Base-by-base conservation (phyloP, 2,113 vertebrate species). In the Aspiorhynchus laticeps region DNA sequence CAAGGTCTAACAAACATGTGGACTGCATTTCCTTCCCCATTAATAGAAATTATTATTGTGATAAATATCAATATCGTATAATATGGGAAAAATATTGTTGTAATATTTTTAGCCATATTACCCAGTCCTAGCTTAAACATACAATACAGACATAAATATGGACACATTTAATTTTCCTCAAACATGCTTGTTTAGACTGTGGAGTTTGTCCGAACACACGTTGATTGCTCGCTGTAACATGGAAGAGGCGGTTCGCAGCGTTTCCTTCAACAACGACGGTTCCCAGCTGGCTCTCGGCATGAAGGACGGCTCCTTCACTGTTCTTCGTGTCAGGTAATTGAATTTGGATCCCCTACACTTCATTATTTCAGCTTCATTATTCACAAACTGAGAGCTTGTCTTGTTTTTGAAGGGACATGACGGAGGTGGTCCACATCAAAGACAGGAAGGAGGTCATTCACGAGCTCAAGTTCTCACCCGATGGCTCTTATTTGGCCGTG, bases 271-370 rank as follows among this genome's bases (percentile, higher is more conserved):
- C 87, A 96, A 96, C 0, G 98, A 99, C 0, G 98, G 98, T 2
- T 96, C 98, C 46, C 98, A 99, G 92, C 91, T 99, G 0, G 98
- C 97, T 2, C 93, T 99, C 24, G 98, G 98, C 12, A 99, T 99
- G 97, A 99, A 98, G 93, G 98, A 99, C 1, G 98, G 98, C 33
- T 99, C 98, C 46, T 99, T 99, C 92, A 98, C 98, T 10, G 98
- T 99, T 51, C 96, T 99, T n/a, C 94, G 98, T 71, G 97, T 99
- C 89, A 97, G 98, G 98, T 95, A 92, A 65, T 53, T 12, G 2
- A 5, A 15, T 28, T 14, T 6, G 1, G 4, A 14, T 74, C 19
- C 5, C 15, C 33, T 12, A 0, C 36, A 24, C 21, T 7, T 41
- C 9, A 12, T 74, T 12, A 41, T 7, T 41, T 74, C 21, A 41